Percentiles rank a stretch among this genome's conserved stretches.
Conservation (phyloP, 2,797 vertebrate species). For the Anabas testudineus region DNA sequence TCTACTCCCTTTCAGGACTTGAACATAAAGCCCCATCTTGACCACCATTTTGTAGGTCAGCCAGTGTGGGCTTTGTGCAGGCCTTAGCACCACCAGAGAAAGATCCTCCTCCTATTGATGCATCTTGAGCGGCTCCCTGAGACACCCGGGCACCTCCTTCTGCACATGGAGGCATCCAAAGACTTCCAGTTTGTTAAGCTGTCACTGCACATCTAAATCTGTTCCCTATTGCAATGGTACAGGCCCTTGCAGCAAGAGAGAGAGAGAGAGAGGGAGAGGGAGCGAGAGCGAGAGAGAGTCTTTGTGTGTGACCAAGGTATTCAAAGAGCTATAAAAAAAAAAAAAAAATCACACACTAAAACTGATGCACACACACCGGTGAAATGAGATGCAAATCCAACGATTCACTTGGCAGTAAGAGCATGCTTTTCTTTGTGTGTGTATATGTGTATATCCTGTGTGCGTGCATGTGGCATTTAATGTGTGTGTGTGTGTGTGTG, state of each 20-base stretch:
- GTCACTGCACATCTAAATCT: conserved; percentile 97
- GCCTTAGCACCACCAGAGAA: conserved; percentile 71
- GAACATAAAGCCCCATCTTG: conserved; percentile 84
- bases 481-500: conserved; percentile 70
- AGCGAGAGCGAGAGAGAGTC: conserved; percentile 72
- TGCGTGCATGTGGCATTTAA: conserved; percentile 59
- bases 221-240: conserved; percentile 92
- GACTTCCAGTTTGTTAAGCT: conserved; percentile 93
- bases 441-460: conserved; percentile 58
- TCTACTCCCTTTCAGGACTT: conserved; percentile 83
- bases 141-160: conserved; percentile 72
- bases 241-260: conserved; percentile 77
- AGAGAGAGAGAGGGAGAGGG: conserved; percentile 72
- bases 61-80: conserved; percentile 80
- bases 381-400: conserved; percentile 97
- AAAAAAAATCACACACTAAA: conserved; percentile 74
- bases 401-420: conserved; percentile 90
- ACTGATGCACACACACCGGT: conserved; percentile 73
- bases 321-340: conserved; percentile 83
- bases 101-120: conserved; percentile 83
- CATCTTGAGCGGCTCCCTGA: conserved; percentile 69
- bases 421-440: conserved; percentile 76
- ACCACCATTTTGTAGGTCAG: conserved; percentile 89
- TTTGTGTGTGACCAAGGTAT: conserved; percentile 91
- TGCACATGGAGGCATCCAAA: conserved; percentile 83